Conservation (phyloP, 2,113 vertebrate species). For the Uropsilus gracilis region DNA sequence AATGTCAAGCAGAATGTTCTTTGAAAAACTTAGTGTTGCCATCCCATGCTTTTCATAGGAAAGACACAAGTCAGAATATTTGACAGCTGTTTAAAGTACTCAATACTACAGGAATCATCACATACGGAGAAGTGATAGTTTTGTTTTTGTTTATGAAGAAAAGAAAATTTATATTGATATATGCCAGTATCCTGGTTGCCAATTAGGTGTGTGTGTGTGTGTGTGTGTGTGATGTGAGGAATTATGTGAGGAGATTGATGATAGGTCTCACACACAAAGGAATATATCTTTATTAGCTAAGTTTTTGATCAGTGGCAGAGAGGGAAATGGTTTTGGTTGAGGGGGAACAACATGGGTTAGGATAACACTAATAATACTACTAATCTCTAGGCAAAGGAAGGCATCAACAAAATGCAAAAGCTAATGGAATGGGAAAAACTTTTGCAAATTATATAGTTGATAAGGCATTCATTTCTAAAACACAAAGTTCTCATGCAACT, state of each 20-base stretch:
- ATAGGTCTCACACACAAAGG: not conserved
- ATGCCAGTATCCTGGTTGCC: not conserved
- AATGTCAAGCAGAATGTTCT: not conserved
- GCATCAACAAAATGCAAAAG: not conserved
- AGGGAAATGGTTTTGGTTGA: not conserved
- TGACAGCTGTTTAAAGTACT: not conserved
- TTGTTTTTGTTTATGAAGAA: not conserved
- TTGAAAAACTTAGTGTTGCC: not conserved
- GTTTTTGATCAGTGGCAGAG: not conserved
- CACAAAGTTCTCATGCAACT: not conserved
- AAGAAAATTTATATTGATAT: not conserved
- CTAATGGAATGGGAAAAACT: not conserved
- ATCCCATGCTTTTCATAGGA: not conserved
- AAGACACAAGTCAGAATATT: not conserved
- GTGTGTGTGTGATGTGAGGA: not conserved
- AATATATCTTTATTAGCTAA: not conserved
- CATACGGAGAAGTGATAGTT: not conserved
- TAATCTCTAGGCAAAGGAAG: not conserved
- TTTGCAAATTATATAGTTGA: not conserved
- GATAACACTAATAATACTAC: too few species aligned
- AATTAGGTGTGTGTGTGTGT: not conserved
- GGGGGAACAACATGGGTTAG: fast-evolving
- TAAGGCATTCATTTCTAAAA: not conserved
- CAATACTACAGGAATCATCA: not conserved
- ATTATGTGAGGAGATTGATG: not conserved